Conservation (phyloP, 1,140 invertebrate genomes). For the Drosophila pallidifrons region DNA sequence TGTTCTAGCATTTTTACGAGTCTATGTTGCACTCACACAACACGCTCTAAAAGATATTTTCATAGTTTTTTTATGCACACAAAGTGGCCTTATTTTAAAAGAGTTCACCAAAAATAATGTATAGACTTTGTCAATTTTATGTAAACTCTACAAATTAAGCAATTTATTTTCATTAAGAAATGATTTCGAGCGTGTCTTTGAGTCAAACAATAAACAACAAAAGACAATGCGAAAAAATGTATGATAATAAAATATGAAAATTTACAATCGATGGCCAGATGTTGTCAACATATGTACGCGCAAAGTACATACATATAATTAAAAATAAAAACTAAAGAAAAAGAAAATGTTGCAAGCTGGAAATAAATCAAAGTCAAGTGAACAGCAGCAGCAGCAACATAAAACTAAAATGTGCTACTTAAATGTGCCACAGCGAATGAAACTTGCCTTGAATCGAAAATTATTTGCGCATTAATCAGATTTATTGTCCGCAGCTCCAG, state of each 20-base stretch:
- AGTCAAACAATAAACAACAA: not conserved
- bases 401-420: conserved; percentile 60
- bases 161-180: conserved; percentile 77
- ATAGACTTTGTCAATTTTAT: conserved; percentile 38
- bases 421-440: conserved; percentile 58
- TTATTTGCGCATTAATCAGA: conserved; percentile 69
- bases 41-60: conserved; percentile 50
- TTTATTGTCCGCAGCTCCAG: conserved; percentile 53
- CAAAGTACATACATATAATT: no score
- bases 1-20: conserved; percentile 22
- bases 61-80: conserved; percentile 48
- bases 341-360: conserved; percentile 27
- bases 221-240: conserved; percentile 38
- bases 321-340: conserved; percentile 46
- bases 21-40: conserved; percentile 15
- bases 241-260: conserved; percentile 41
- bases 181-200: conserved; percentile 49
- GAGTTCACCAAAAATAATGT: not conserved
- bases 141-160: conserved; percentile 74
- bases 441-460: conserved; percentile 59
- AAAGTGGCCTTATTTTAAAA: conserved; percentile 35
- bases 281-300: conserved; percentile 39
- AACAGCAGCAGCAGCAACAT: conserved; percentile 61
- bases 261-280: conserved; percentile 30
- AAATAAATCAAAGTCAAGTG: conserved; percentile 77